phyloP scores from a whole-genome alignment of 2,888 invertebrate species.

The Melanargia galathea region DNA sequence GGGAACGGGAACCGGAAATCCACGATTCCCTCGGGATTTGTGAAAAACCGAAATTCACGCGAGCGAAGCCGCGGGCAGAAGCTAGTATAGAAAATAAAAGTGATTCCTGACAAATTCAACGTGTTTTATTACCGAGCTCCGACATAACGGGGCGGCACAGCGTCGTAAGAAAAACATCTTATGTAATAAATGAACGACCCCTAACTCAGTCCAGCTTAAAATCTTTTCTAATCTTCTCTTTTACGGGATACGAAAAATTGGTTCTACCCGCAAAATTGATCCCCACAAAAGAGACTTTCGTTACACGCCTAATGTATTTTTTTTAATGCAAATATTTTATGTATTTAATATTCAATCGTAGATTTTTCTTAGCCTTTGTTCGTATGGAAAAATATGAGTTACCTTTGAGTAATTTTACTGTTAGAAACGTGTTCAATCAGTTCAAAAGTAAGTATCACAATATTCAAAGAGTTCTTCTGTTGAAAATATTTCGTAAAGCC shows the following conservation, averaged over 20 bases:
- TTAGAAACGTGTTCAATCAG: not conserved
- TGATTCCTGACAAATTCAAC: too few relatives aligned
- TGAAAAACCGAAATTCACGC: too few relatives aligned
- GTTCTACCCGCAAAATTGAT: slow-evolving; percentile 9
- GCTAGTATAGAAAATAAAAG: too few relatives aligned
- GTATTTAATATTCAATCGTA: slow-evolving; percentile 10
- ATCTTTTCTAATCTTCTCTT: slow-evolving; percentile 17
- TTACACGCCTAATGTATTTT: slow-evolving; percentile 13
- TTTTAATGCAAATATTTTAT: slow-evolving; percentile 9
- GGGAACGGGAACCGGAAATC: too few relatives aligned
- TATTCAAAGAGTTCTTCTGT: slow-evolving; percentile 6
- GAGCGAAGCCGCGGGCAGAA: too few relatives aligned
- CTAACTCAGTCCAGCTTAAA: slow-evolving; percentile 9
- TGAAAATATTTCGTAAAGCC: too few relatives aligned
- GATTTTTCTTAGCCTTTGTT: slow-evolving; percentile 4
- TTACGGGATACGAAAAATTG: slow-evolving; percentile 3
- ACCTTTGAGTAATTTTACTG: slow-evolving; percentile 3
- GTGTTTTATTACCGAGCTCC: slow-evolving; percentile 7
- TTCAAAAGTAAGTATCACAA: not conserved
- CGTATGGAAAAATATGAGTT: not conserved
- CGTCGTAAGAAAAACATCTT: slow-evolving; percentile 10
- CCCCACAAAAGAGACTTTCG: slow-evolving; percentile 6
- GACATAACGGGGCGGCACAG: not conserved
- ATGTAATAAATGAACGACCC: slow-evolving; percentile 9
- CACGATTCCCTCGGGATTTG: too few relatives aligned